These are phyloP conservation scores for Drosophila melanogaster DNA, from an alignment of 1,140 invertebrate genomes.

Conservation along the genomic window Release_6_plus_ISO1_MT NT_037436.4:21124001-21124500, in stretches of 20 bases:
- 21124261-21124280: constrained; percentile 29
- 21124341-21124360: constrained; percentile 20
- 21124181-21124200: constrained; percentile 48
- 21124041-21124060: constrained; percentile 77
- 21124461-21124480: constrained; percentile 71
- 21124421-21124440: constrained; percentile 16
- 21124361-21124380: constrained; percentile 48
- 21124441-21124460: constrained; percentile 69
- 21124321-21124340: constrained; percentile 72
- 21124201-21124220: constrained; percentile 35
- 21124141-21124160: constrained; percentile 53
- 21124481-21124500: constrained; percentile 53
- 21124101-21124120: constrained; percentile 8
- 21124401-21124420: constrained; percentile 46
- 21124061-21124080: constrained; percentile 54
- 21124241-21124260: constrained; percentile 76
- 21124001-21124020: constrained; percentile 42
- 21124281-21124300: constrained; percentile 26
- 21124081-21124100: constrained; percentile 3
- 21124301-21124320: constrained; percentile 28
- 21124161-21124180: constrained; percentile 49
- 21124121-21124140: constrained; percentile 44
- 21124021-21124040: constrained; percentile 32
- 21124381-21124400: constrained; percentile 35
- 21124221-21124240: constrained; percentile 38